Conservation (phyloP, 2,113 vertebrate genomes). For the Menidia beryllina region DNA sequence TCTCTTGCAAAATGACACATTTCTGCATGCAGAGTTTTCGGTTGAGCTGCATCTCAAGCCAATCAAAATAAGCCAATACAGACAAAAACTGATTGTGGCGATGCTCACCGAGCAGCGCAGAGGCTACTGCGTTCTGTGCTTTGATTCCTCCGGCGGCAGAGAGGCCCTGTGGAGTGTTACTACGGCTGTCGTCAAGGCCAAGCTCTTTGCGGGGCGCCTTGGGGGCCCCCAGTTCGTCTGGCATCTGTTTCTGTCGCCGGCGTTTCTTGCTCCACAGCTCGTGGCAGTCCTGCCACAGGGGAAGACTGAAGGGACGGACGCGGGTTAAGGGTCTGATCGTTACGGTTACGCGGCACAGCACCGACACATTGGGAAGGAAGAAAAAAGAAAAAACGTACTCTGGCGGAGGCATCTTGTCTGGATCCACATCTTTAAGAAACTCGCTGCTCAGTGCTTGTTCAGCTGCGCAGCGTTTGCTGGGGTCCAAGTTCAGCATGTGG, state of each 20-base stretch:
- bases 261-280: slow-evolving; percentile 99
- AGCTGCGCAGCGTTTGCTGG: slow-evolving; percentile 95
- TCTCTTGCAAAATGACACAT: no score
- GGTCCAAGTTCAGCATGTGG: slow-evolving; percentile 97
- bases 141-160: slow-evolving; percentile 86
- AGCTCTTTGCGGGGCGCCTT: slow-evolving; percentile 96
- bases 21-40: neutral
- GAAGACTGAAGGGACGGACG: slow-evolving; percentile 82
- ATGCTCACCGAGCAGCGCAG: slow-evolving; percentile 76
- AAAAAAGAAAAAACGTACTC: slow-evolving; percentile 84
- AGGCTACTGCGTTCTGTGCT: slow-evolving; percentile 82
- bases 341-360: neutral
- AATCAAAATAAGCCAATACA: no score
- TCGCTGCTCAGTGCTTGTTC: slow-evolving; percentile 95
- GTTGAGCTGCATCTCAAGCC: neutral
- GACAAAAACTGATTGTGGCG: neutral
- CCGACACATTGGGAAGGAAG: neutral
- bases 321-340: neutral
- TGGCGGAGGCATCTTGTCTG: slow-evolving; percentile 97
- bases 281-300: slow-evolving; percentile 99
- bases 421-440: slow-evolving; percentile 95
- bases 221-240: slow-evolving; percentile 87
- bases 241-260: slow-evolving; percentile 96
- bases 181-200: slow-evolving; percentile 95
- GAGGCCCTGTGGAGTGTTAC: slow-evolving; percentile 94